A percentile compares a stretch with the other conserved stretches of the same genome.
Evolutionary conservation across 2,113 vertebrate species (phyloP).

Genomic region (Pseudopipra pipra): DNA sequence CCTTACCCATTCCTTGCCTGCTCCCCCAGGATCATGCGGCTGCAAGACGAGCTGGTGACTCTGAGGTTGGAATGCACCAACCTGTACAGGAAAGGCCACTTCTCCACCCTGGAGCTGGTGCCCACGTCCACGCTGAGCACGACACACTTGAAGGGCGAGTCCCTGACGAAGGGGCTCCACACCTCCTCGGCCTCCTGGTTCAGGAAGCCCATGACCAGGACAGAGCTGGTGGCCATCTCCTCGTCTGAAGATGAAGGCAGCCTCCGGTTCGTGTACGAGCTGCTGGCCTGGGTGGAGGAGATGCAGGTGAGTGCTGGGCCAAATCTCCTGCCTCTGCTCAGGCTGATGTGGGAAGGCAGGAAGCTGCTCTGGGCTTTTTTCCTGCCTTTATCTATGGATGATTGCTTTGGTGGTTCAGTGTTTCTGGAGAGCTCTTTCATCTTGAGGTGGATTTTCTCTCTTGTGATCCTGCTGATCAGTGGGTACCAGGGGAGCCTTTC

Average conservation of each 20-base stretch:
- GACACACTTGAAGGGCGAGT: slow-evolving; percentile 64
- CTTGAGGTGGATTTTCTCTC: background rate
- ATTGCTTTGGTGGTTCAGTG: background rate
- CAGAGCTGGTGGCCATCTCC: slow-evolving; percentile 91
- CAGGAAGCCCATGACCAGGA: slow-evolving; percentile 87
- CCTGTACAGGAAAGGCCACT: slow-evolving; percentile 92
- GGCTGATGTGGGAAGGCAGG: background rate
- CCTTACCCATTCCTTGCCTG: accelerated
- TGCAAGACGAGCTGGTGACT: slow-evolving; percentile 94
- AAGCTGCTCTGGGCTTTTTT: background rate
- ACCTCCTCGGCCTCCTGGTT: slow-evolving; percentile 83
- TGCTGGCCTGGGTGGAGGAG: slow-evolving; percentile 97
- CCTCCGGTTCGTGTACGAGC: slow-evolving; percentile 94
- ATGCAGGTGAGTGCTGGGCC: slow-evolving; percentile 82
- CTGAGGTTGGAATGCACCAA: slow-evolving; percentile 91
- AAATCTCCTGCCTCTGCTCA: background rate
- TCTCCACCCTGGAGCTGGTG: slow-evolving; percentile 78
- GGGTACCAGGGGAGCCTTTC: background rate
- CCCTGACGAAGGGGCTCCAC: slow-evolving; percentile 79
- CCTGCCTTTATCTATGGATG: background rate
- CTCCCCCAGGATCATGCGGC: slow-evolving; percentile 81
- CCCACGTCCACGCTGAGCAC: slow-evolving; percentile 70
- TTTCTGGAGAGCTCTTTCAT: background rate
- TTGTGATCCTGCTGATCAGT: background rate
- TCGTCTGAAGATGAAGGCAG: slow-evolving; percentile 95